Conservation (phyloP, 2,797 vertebrate species). For the Pseudocheirus occidentalis region DNA sequence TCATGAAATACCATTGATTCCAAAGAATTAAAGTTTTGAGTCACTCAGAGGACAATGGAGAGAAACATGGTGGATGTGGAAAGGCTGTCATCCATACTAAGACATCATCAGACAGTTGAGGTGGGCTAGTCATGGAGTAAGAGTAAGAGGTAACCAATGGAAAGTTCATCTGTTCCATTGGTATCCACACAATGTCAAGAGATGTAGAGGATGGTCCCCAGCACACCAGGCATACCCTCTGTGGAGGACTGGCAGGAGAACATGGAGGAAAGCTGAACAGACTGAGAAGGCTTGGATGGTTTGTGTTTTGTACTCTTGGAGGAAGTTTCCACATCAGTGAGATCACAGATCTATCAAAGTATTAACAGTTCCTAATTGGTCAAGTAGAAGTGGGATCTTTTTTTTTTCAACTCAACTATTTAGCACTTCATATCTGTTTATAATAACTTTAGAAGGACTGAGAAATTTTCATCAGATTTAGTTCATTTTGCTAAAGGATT, state of each 20-base stretch:
- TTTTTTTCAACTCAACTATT: not conserved
- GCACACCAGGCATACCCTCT: not conserved
- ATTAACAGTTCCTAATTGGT: not conserved
- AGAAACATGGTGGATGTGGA: not conserved
- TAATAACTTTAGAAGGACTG: not conserved
- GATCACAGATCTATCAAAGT: not conserved
- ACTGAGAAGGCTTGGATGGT: not conserved
- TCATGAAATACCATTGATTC: not conserved
- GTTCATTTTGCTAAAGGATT: not conserved
- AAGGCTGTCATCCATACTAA: not conserved
- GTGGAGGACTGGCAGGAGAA: not conserved
- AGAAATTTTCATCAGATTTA: not conserved
- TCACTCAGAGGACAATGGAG: not conserved
- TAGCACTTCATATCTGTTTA: not conserved
- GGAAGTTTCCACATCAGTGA: not conserved
- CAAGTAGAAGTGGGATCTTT: not conserved
- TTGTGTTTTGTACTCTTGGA: not conserved
- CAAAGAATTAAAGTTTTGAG: not conserved
- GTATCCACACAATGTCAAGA: not conserved
- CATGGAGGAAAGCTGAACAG: not conserved
- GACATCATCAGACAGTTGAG: not conserved
- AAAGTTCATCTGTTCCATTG: not conserved
- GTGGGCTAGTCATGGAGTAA: not conserved
- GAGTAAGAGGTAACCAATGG: not conserved
- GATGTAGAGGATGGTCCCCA: not conserved